Evolutionary conservation across 2,888 invertebrate species (phyloP).

Genomic region (Alcis repandata): DNA sequence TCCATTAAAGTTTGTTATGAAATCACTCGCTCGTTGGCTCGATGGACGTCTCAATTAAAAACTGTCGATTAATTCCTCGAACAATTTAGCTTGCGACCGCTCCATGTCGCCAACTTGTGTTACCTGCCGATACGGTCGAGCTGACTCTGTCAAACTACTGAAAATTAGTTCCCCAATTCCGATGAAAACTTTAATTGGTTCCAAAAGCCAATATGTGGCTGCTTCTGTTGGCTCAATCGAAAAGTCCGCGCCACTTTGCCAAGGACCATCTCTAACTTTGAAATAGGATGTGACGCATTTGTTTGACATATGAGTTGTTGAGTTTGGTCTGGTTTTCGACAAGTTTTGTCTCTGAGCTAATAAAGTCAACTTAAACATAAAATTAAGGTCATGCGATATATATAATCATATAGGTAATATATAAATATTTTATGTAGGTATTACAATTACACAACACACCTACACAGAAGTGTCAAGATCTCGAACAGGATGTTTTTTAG

Average conservation of each 20-base stretch:
- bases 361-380: not conserved
- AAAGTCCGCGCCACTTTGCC: slow-evolving; percentile 58
- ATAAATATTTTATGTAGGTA: no score
- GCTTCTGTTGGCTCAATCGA: slow-evolving; percentile 69
- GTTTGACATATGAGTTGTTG: slow-evolving; percentile 48
- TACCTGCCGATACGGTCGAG: slow-evolving; percentile 65
- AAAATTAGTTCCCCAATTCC: slow-evolving; percentile 82
- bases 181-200: slow-evolving; percentile 85
- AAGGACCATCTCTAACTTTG: slow-evolving; percentile 56
- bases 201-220: slow-evolving; percentile 77
- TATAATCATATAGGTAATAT: no score
- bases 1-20: slow-evolving; percentile 42
- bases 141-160: slow-evolving; percentile 82
- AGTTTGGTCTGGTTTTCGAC: slow-evolving; percentile 17
- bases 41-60: slow-evolving; percentile 63
- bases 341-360: slow-evolving; percentile 12
- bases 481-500: not conserved
- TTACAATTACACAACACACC: no score
- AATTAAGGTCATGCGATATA: no score
- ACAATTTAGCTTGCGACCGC: slow-evolving; percentile 64
- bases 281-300: slow-evolving; percentile 56
- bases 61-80: slow-evolving; percentile 66
- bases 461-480: not conserved
- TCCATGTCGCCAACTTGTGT: slow-evolving; percentile 61
- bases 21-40: slow-evolving; percentile 33